Conservation (phyloP, 1,140 invertebrate genomes). For the Panulirus ornatus region DNA sequence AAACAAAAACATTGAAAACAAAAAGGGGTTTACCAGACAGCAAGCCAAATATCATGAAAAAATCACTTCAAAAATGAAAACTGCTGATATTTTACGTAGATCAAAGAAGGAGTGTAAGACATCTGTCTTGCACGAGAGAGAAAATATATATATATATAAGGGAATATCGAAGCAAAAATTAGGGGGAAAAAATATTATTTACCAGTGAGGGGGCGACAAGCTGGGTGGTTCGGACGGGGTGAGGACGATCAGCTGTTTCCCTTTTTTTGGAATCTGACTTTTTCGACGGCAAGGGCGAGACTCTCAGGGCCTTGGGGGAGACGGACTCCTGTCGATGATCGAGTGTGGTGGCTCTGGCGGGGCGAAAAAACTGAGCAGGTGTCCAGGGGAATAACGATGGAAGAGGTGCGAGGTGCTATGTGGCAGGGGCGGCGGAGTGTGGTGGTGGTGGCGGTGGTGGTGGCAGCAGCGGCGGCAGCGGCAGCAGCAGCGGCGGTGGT, state of each 20-base stretch:
- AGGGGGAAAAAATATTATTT: slow-evolving; percentile 58
- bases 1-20: not conserved
- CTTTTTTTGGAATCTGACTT: slow-evolving; percentile 22
- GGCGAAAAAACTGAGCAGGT: slow-evolving; percentile 31
- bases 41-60: slow-evolving; percentile 11
- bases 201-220: slow-evolving; percentile 57
- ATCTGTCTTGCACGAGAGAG: too few species aligned
- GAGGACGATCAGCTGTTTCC: slow-evolving; percentile 64
- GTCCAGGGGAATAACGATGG: slow-evolving; percentile 45
- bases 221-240: slow-evolving; percentile 19
- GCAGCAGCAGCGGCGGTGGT: slow-evolving; percentile 39
- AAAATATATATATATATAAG: slow-evolving; percentile 32
- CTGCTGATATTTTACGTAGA: slow-evolving; percentile 44
- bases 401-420: slow-evolving; percentile 10
- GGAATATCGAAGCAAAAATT: slow-evolving; percentile 48
- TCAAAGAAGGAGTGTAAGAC: slow-evolving; percentile 1
- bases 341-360: slow-evolving; percentile 16
- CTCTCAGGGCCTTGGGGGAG: slow-evolving; percentile 18
- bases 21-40: not conserved
- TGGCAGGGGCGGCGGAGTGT: slow-evolving; percentile 43
- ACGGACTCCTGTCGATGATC: slow-evolving; percentile 51
- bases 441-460: too few species aligned
- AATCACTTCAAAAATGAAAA: slow-evolving; percentile 13
- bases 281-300: slow-evolving; percentile 14
- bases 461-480: not conserved